A percentile compares a stretch with the other conserved stretches of the same genome.
Evolutionary conservation across 1,140 invertebrate species (phyloP).

Genomic region (Prorops nasuta): DNA sequence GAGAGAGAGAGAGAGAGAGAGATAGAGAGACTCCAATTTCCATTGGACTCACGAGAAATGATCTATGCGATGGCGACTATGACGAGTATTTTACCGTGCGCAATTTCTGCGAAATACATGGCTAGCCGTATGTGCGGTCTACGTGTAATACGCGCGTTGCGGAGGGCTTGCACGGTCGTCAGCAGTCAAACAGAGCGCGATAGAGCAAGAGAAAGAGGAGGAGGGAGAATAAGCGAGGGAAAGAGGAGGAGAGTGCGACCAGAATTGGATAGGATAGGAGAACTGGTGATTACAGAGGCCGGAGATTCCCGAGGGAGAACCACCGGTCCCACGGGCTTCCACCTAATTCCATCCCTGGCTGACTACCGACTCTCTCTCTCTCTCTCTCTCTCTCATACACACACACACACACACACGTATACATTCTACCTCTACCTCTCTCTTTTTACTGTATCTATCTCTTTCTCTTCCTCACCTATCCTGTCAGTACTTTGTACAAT

Average conservation of each 20-base stretch:
- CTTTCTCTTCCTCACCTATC: conserved; percentile 6
- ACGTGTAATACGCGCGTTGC: conserved; percentile 15
- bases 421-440: conserved; percentile 2
- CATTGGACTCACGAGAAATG: too few relatives aligned
- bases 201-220: not conserved
- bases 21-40: too few relatives aligned
- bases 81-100: conserved; percentile 4
- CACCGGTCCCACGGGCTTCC: conserved; percentile 44
- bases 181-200: conserved; percentile 12
- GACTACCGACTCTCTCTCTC: conserved; percentile 37
- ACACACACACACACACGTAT: conserved; percentile 1
- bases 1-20: too few relatives aligned
- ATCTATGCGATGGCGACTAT: too few relatives aligned
- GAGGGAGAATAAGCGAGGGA: conserved; percentile 10
- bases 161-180: too few relatives aligned
- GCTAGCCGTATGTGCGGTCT: too few relatives aligned
- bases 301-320: conserved; percentile 40
- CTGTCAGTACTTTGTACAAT: conserved; percentile 7
- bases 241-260: conserved; percentile 30
- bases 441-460: not conserved
- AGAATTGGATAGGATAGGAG: conserved; percentile 51
- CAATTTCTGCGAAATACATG: too few relatives aligned
- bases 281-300: conserved; percentile 53
- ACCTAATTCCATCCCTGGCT: conserved; percentile 53
- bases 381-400: conserved; percentile 5